Evolutionary conservation across 2,888 invertebrate genomes (phyloP), one percentile per base, ranked within the genome.

Genomic region (Spodoptera exigua): DNA sequence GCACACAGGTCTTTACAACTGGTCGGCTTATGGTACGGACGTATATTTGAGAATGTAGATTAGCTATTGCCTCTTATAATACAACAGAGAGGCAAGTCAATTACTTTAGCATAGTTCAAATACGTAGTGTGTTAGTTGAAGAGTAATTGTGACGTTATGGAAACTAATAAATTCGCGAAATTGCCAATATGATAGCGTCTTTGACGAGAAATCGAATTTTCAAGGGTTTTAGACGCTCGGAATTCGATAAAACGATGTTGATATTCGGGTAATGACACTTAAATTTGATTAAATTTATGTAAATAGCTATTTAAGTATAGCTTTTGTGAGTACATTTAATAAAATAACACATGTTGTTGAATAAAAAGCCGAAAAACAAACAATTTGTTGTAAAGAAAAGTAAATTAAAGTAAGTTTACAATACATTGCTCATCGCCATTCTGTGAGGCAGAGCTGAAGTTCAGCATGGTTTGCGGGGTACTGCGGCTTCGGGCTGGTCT

Each of bases 11-110:
- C 92, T 76, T 59, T 46, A 62, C 73, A 44, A 65, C 39, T 85
- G 85, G 92, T 74, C 69, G 79, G 61, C 69, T 78, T 76, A 79
- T 73, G 81, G 72, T 77, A 81, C 83, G 86, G 87, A 66, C 83
- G 81, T 84, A 82, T 89, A 90, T 82, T 92, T 89, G 88, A 88
- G 81, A 88, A 93, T 91, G 92, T 88, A 93, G 91, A 93, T 93
- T 91, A 92, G 88, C 85, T 89, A 87, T 91, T 86, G 86, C 87
- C 88, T 88, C 89, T 87, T 87, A 85, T 85, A 84, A 77, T 81
- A 84, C 81, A 81, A 82, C 74, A 66, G 73, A 82, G 83, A 82
- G 83, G 84, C 84, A 90, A 91, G 89, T 88, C 88, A 91, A 93
- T 92, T 91, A 91, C 86, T 87, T 82, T 74, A 79, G 77, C 88